Conservation (phyloP, 2,888 invertebrate species). For the Apamea crenata region DNA sequence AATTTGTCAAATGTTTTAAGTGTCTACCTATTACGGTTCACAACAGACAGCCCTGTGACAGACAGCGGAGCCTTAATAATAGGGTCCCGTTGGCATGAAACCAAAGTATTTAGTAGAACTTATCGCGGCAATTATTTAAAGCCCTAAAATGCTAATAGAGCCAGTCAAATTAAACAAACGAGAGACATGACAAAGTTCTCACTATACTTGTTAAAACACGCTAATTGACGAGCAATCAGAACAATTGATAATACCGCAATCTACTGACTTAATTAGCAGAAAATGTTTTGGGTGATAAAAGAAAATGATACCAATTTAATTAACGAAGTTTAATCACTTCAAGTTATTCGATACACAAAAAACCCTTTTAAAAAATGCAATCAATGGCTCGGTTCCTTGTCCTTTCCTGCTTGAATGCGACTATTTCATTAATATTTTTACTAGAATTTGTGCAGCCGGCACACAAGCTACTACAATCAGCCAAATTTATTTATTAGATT, state of each 20-base stretch:
- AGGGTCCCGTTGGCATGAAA: not conserved
- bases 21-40: not conserved
- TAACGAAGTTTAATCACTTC: slow-evolving; percentile 1
- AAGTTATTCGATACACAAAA: not conserved
- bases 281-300: not conserved
- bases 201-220: not conserved
- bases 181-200: not conserved
- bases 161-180: not conserved
- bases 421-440: not conserved
- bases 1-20: no score
- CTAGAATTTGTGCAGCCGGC: not conserved
- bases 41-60: not conserved
- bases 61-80: no score
- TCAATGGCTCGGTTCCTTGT: not conserved
- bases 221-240: not conserved
- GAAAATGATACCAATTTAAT: not conserved
- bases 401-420: not conserved
- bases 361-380: not conserved
- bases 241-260: not conserved
- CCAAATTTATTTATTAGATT: no score
- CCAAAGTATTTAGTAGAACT: not conserved
- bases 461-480: no score
- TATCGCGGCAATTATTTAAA: not conserved
- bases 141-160: not conserved
- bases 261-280: not conserved